Conservation (phyloP, 2,797 vertebrate genomes). For the Eutrigla gurnardus region DNA sequence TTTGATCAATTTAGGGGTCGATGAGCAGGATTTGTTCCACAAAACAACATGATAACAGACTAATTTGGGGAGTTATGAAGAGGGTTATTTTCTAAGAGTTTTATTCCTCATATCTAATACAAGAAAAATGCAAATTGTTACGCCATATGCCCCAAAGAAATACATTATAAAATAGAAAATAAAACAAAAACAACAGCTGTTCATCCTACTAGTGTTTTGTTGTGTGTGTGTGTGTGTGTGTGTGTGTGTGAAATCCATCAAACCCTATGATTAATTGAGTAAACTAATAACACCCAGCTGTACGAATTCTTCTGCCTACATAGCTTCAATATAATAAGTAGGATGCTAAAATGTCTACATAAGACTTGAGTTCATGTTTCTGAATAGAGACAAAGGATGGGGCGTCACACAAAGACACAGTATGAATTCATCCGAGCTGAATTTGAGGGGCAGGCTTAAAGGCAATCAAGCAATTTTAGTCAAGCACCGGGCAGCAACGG, state of each 20-base stretch:
- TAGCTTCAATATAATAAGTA: too few species aligned
- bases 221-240: not conserved
- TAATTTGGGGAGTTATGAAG: not conserved
- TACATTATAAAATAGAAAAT: not conserved
- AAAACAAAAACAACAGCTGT: not conserved
- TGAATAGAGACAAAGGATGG: slow-evolving; percentile 10
- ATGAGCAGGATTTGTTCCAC: slow-evolving; percentile 1
- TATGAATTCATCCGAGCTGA: slow-evolving; percentile 37
- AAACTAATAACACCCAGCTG: not conserved
- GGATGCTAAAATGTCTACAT: not conserved
- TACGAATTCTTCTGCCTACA: too few species aligned
- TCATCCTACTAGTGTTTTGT: not conserved
- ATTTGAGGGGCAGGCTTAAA: slow-evolving; percentile 18
- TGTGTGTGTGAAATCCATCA: not conserved
- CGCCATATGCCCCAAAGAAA: not conserved
- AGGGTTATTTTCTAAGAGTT: not conserved
- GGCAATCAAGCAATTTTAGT: slow-evolving; percentile 36
- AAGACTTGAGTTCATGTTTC: slow-evolving; percentile 7
- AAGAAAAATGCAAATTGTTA: not conserved
- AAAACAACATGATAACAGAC: not conserved
- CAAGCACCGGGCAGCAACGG: slow-evolving; percentile 24
- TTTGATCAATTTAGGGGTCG: not conserved
- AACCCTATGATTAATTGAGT: not conserved
- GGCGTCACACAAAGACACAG: slow-evolving; percentile 29
- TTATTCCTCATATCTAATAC: not conserved